Conservation (phyloP, 2,888 invertebrate species). For the Antheraea assamensis region DNA sequence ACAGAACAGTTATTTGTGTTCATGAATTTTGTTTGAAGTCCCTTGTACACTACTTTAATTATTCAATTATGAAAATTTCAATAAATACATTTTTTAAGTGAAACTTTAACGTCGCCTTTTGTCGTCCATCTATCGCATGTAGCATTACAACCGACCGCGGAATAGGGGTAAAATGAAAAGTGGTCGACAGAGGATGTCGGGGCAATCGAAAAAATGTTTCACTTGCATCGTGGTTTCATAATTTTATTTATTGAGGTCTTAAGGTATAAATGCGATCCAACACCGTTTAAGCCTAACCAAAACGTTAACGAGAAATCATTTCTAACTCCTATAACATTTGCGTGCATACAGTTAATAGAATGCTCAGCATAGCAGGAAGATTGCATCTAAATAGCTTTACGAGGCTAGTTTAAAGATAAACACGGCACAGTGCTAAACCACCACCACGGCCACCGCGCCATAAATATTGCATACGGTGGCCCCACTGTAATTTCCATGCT, state of each 20-base stretch:
- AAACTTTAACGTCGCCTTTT: no score
- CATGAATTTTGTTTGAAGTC: no score
- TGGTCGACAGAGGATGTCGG: no score
- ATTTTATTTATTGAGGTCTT: not conserved
- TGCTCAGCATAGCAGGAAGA: constrained; percentile 45
- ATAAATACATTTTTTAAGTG: no score
- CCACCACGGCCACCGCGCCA: constrained; percentile 27
- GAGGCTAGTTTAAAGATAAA: constrained; percentile 50
- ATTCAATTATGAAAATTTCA: no score
- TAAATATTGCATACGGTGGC: constrained; percentile 45
- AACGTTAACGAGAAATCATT: constrained; percentile 15
- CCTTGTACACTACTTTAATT: no score
- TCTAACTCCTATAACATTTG: constrained; percentile 29
- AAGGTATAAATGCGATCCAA: not conserved
- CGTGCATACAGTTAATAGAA: constrained; percentile 52
- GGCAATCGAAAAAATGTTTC: no score
- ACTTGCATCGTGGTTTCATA: no score
- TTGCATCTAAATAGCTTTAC: constrained; percentile 66
- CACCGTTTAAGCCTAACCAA: not conserved
- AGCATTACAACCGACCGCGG: no score
- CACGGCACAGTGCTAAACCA: constrained; percentile 33
- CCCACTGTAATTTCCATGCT: constrained; percentile 39
- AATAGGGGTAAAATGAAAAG: no score
- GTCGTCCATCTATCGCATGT: no score
- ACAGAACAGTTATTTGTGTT: no score